These are phyloP conservation scores for Grapholita molesta DNA, from an alignment of 1,140 invertebrate genomes.

Conservation along the genomic window DNA sequence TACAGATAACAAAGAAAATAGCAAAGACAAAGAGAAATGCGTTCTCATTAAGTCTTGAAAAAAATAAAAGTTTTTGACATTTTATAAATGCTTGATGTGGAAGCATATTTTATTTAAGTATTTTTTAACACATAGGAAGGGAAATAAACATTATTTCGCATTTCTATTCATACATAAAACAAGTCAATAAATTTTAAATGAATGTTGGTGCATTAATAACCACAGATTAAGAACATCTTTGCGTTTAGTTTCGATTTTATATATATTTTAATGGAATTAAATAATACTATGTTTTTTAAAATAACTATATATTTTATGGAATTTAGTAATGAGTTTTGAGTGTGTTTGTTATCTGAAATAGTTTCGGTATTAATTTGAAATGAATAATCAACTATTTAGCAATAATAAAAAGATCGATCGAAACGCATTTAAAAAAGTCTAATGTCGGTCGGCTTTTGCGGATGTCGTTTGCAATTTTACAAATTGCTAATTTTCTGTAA, in stretches of 20 bases:
- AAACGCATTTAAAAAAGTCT: constrained; percentile 35
- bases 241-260: background rate
- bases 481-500: constrained; percentile 33
- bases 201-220: too few relatives aligned
- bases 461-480: constrained; percentile 39
- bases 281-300: too few relatives aligned
- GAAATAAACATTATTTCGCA: too few relatives aligned
- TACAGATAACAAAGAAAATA: background rate
- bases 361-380: background rate
- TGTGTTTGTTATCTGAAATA: background rate
- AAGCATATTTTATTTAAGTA: background rate
- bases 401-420: constrained; percentile 1
- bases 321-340: background rate
- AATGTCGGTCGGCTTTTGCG: constrained; percentile 47
- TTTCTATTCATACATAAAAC: too few relatives aligned
- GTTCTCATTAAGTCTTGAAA: background rate
- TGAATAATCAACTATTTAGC: background rate
- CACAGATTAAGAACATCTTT: background rate
- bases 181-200: too few relatives aligned
- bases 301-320: too few relatives aligned
- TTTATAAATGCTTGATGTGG: background rate
- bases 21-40: background rate
- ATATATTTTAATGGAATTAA: too few relatives aligned
- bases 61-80: background rate
- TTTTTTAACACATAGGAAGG: too few relatives aligned